Evolutionary conservation across 1,140 invertebrate genomes (phyloP), one percentile per base, ranked within the genome.

Genomic region (Penaeus vannamei): DNA sequence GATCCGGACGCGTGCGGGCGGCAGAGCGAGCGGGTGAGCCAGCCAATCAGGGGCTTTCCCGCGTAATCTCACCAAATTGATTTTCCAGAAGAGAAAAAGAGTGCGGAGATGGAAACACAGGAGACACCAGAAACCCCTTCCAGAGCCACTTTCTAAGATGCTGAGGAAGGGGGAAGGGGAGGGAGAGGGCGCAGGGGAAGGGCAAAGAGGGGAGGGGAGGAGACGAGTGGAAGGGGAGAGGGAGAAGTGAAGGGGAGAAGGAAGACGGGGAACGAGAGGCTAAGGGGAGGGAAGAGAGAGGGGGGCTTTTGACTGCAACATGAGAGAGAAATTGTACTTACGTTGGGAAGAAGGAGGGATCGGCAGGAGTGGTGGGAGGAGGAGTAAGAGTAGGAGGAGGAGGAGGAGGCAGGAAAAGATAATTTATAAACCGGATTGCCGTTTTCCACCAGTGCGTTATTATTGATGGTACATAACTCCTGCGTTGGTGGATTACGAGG

Each of bases 11-110:
- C 46, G 59, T 69, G 64, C 81, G 87, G 81, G 81, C 81, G 87
- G 87, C 87, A 83, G 87, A 89, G 87, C 87, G 87, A 84, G 87
- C 87, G 87, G 87, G 87, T 89, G 87, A 89, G 87, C 87, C 81
- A 89, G 87, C 87, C 87, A 89, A 89, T 89, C 87, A 89, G 87
- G 81, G 87, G 87, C 87, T 89, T 89, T 89, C 87, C 87, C 87
- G 87, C 87, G 87, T 89, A 89, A 89, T 89, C 87, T 89, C 87
- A 76, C 87, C 80, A 89, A 89, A 89, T 89, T 89, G 87, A 89
- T 89, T 89, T 89, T 84, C 87, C 80, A 89, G 87, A 84, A 84
- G 81, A 84, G 87, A 89, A 89, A 89, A 89, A 89, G 87, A 89
- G 87, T 89, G 46, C 66, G 81, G 87, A 89, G 87, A 89, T 89